phyloP scores from a whole-genome alignment of 2,888 invertebrate genomes.

The Oscheius sp. region DNA sequence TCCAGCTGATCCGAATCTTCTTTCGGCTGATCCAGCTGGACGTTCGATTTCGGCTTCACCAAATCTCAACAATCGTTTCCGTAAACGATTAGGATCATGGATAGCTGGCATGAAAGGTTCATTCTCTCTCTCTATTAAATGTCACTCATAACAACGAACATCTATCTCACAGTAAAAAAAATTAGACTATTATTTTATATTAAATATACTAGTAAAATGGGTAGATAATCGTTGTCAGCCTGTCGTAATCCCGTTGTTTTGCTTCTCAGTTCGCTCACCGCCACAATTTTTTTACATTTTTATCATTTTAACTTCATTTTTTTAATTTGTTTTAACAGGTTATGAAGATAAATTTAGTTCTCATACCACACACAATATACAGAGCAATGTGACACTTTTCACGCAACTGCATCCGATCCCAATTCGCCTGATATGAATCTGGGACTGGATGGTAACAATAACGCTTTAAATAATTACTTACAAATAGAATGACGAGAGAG shows the following conservation, averaged over 20 bases:
- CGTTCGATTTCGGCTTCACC: conserved; percentile 51
- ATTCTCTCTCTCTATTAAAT: not conserved
- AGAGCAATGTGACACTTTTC: conserved; percentile 22
- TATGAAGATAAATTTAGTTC: conserved; percentile 25
- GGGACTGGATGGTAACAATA: not conserved
- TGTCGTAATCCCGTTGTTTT: conserved; percentile 21
- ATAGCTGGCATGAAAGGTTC: conserved; percentile 62
- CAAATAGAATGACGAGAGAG: not conserved
- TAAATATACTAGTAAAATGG: not conserved
- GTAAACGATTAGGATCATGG: conserved; percentile 64
- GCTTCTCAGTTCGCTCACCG: conserved; percentile 29
- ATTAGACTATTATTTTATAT: not conserved
- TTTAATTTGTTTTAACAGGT: conserved; percentile 29
- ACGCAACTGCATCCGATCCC: not conserved
- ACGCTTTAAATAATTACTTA: conserved; percentile 16
- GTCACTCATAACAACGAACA: not conserved
- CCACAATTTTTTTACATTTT: conserved; percentile 6
- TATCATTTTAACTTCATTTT: conserved; percentile 25
- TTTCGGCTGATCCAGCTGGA: conserved; percentile 45
- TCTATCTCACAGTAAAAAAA: not conserved
- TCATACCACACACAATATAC: not conserved
- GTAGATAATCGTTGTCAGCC: conserved; percentile 14
- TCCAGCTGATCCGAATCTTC: conserved; percentile 45
- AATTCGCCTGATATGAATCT: conserved; percentile 7
- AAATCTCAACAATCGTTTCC: conserved; percentile 55